phyloP scores from a whole-genome alignment of 2,113 vertebrate genomes.

The Pituophis catenifer region DNA sequence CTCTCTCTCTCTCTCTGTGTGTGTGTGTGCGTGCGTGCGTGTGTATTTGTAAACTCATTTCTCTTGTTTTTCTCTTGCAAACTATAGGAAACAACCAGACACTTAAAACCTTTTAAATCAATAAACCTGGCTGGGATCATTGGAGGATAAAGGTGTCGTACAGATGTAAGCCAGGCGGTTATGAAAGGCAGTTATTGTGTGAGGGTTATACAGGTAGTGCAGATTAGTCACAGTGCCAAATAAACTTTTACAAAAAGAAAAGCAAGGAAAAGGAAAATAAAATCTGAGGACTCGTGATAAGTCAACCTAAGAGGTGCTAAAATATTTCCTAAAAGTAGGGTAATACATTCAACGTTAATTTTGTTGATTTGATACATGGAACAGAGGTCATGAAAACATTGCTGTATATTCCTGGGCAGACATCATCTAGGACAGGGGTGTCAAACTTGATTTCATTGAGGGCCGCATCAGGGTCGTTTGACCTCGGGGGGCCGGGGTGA shows the following conservation, averaged over 20 bases:
- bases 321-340: constrained; percentile 32
- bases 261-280: not conserved
- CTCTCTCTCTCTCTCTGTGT: not conserved
- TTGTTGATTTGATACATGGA: constrained; percentile 14
- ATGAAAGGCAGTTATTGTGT: constrained; percentile 39
- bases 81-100: constrained; percentile 51
- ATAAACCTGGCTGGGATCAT: constrained; percentile 50
- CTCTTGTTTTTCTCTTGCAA: constrained; percentile 32
- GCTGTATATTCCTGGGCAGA: constrained; percentile 53
- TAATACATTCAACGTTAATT: constrained; percentile 13
- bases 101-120: constrained; percentile 66
- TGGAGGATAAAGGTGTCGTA: constrained; percentile 38
- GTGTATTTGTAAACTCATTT: constrained; percentile 48
- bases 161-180: constrained; percentile 45
- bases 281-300: not conserved
- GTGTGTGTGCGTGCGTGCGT: not conserved
- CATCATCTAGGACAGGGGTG: constrained; percentile 35
- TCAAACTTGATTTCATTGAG: no score
- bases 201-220: not conserved
- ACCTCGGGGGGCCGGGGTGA: no score
- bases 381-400: constrained; percentile 38
- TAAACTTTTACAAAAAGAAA: constrained; percentile 8
- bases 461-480: no score
- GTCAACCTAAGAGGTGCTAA: constrained; percentile 39
- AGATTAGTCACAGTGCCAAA: constrained; percentile 1